These are phyloP conservation scores for Tympanuchus pallidicinctus DNA, from an alignment of 2,113 vertebrate species.

Conservation along the genomic window DNA sequence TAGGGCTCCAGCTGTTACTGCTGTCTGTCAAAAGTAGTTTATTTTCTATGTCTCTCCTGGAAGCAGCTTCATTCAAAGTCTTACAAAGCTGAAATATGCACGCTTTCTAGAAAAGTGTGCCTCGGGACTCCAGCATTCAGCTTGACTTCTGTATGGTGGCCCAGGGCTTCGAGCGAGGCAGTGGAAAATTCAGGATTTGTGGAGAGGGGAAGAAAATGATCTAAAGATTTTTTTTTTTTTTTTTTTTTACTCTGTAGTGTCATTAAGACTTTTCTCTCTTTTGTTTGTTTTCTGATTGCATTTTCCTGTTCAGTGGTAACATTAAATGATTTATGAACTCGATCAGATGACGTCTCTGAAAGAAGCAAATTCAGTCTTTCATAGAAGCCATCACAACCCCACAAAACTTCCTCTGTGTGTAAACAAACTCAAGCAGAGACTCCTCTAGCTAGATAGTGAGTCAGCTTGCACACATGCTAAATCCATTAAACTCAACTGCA, in stretches of 20 bases:
- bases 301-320: neutral
- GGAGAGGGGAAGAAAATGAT: neutral
- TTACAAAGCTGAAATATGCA: neutral
- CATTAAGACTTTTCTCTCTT: neutral
- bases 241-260: neutral
- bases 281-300: neutral
- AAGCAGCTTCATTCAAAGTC: neutral
- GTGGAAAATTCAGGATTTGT: neutral
- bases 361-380: neutral
- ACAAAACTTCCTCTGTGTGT: neutral
- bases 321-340: neutral
- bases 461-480: neutral
- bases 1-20: slow-evolving; percentile 52
- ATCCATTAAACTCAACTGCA: neutral
- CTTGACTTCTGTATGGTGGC: neutral
- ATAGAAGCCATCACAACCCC: neutral
- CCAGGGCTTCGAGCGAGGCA: neutral
- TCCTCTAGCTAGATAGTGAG: neutral
- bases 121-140: neutral
- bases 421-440: neutral
- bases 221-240: neutral
- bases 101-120: neutral
- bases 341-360: neutral
- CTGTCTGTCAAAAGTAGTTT: neutral
- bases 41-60: neutral